Base-by-base conservation (phyloP, 2,888 invertebrate genomes). In the Pachydiplax longipennis region DNA sequence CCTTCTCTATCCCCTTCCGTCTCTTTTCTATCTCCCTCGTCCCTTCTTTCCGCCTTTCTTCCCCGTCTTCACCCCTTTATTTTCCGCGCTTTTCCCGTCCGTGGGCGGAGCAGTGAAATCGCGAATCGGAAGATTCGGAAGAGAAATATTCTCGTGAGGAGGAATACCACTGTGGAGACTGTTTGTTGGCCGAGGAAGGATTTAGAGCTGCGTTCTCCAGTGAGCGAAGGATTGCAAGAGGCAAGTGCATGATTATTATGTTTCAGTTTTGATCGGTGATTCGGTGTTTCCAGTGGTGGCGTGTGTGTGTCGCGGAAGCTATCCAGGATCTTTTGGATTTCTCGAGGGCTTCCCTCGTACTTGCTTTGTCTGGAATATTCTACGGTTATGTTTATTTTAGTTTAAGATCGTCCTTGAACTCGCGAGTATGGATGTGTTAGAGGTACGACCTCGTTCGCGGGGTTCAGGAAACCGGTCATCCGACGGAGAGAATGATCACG, bases 361-460 rank as follows among this genome's bases (percentile, higher is more conserved):
- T 81, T 44, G 2, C 40, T n/a, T 37, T 35, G 18, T 37, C n/a
- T 25, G 44, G n/a, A 25, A n/a, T 82, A 82, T 25, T 22, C 44
- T 5, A 25, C 44, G n/a, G 48, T 12, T 44, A n/a, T 82, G 25
- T 48, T 44, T 44, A 37, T 81, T 40, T 40, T 81, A 40, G 3
- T 18, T 5, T 8, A 15, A 35, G 61, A 61, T 61, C 87, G 87
- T 37, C 87, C 87, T 87, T 87, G 87, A 87, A 87, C 87, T 87
- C 53, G 58, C 31, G 35, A 65, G 58, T 87, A 22, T 37, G 87
- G 25, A 58, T 83, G 87, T n/a, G 31, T 0, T 31, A 37, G 37
- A 87, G 31, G 53, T 37, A n/a, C 87, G 87, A 61, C 87, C 87
- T 87, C 87, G 87, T 87, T 87, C 65, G 87, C 87, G 35, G 61